Conservation (phyloP, 2,113 vertebrate species). For the Python bivittatus region DNA sequence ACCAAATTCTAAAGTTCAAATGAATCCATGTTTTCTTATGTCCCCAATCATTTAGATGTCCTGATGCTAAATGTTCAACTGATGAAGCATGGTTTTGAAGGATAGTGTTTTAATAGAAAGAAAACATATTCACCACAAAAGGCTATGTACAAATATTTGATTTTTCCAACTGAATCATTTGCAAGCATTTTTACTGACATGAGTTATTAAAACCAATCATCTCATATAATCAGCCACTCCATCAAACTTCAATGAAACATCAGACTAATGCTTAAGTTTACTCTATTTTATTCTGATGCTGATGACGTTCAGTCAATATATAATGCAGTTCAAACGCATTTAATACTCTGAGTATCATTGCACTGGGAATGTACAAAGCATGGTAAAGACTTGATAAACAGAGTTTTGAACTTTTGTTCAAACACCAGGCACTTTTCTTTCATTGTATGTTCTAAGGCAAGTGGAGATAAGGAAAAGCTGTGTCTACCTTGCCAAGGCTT, state of each 20-base stretch:
- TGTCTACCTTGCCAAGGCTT: neutral
- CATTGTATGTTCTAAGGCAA: neutral
- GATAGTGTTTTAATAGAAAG: neutral
- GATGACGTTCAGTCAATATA: neutral
- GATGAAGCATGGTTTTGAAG: neutral
- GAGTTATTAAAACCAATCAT: neutral
- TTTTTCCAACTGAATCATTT: neutral
- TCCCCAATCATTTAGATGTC: neutral
- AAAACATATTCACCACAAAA: neutral
- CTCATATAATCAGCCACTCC: neutral
- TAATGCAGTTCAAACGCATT: conserved; percentile 2
- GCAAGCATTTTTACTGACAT: neutral
- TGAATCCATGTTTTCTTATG: neutral
- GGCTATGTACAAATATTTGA: neutral
- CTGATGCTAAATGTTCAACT: neutral
- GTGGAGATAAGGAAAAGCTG: neutral
- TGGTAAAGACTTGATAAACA: neutral
- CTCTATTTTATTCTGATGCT: neutral
- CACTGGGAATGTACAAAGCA: neutral
- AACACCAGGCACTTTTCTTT: neutral
- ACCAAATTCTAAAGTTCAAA: neutral
- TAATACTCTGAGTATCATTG: neutral
- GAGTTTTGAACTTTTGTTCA: neutral
- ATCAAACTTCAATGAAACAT: neutral
- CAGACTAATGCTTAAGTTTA: neutral